A percentile compares a stretch with the other conserved stretches of the same genome.
Evolutionary conservation across 2,113 vertebrate genomes (phyloP).

Genomic region (Labeo catla): DNA sequence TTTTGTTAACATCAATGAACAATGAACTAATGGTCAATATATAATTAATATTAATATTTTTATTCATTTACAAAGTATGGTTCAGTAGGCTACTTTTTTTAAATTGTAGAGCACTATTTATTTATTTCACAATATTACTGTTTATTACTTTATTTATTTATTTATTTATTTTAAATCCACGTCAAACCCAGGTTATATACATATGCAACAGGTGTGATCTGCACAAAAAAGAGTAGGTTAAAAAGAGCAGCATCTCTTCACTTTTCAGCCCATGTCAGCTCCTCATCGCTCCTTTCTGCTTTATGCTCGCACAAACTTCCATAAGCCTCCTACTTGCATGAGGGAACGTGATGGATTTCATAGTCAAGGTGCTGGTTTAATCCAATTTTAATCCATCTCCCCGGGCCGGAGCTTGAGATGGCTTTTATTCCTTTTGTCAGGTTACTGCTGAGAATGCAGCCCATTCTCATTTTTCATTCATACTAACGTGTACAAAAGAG

Average conservation of each 20-base stretch:
- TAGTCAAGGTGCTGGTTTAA: constrained; percentile 58
- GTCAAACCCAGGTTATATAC: no score
- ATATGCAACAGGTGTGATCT: not conserved
- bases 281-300: constrained; percentile 21
- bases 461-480: constrained; percentile 28
- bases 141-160: no score
- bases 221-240: not conserved
- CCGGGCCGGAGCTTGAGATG: constrained; percentile 56
- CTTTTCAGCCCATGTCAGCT: not conserved
- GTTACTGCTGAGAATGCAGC: constrained; percentile 32
- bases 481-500: not conserved
- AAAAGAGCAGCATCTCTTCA: not conserved
- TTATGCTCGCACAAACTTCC: constrained; percentile 34
- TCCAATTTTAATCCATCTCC: constrained; percentile 71
- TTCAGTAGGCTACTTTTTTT: no score
- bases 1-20: no score
- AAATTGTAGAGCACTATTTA: no score
- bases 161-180: no score
- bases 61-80: no score
- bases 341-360: constrained; percentile 54
- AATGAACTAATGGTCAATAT: no score
- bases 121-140: no score
- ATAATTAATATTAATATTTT: no score
- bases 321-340: constrained; percentile 54
- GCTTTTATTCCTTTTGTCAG: constrained; percentile 54